These are phyloP conservation scores for Terebella lapidaria DNA, from an alignment of 2,888 invertebrate species.

Conservation along the genomic window DNA sequence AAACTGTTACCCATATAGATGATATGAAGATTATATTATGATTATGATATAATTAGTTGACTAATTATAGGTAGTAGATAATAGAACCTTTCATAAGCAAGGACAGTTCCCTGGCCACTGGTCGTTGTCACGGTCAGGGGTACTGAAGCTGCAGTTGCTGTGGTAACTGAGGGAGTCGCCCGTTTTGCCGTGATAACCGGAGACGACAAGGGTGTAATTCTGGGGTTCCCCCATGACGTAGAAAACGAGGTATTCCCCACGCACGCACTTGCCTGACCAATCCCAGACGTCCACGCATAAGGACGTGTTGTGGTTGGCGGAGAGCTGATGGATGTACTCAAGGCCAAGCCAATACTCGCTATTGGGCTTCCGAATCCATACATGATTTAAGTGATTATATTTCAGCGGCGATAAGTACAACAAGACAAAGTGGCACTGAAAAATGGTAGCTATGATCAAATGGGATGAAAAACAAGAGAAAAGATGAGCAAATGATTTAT, in stretches of 20 bases:
- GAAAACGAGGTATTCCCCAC: slow-evolving; percentile 73
- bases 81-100: too few relatives aligned
- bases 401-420: too few relatives aligned
- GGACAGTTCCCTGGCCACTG: slow-evolving; percentile 50
- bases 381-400: too few relatives aligned
- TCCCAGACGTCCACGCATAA: slow-evolving; percentile 78
- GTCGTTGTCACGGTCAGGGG: slow-evolving; percentile 82
- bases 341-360: slow-evolving; percentile 87
- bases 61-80: too few relatives aligned
- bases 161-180: slow-evolving; percentile 84
- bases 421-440: too few relatives aligned
- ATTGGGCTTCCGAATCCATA: too few relatives aligned
- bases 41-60: too few relatives aligned
- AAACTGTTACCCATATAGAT: too few relatives aligned
- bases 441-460: too few relatives aligned
- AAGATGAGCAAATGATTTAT: too few relatives aligned
- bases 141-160: slow-evolving; percentile 84
- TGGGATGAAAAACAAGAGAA: too few relatives aligned
- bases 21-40: too few relatives aligned
- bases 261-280: slow-evolving; percentile 74
- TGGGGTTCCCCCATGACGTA: slow-evolving; percentile 63
- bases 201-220: slow-evolving; percentile 69
- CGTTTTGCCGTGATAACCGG: slow-evolving; percentile 73
- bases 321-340: slow-evolving; percentile 73
- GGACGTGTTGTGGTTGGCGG: slow-evolving; percentile 52